These are phyloP conservation scores for Helobdella robusta DNA, from an alignment of 2,888 invertebrate species.

Conservation along the genomic window DNA sequence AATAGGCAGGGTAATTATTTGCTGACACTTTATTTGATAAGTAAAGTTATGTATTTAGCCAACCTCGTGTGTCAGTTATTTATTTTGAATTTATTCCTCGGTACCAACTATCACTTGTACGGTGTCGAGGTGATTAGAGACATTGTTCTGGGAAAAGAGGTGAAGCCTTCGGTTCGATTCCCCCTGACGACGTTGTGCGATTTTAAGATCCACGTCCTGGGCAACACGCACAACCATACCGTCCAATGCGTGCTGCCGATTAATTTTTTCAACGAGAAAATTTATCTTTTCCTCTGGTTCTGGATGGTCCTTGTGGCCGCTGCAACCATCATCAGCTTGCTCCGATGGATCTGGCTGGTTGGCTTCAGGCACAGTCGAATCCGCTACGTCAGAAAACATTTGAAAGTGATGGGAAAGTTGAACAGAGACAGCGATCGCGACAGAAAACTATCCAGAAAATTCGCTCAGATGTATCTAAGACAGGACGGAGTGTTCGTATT, in stretches of 20 bases:
- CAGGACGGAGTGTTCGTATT: conserved; percentile 37
- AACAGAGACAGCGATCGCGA: conserved; percentile 36
- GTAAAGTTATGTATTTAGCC: conserved; percentile 49
- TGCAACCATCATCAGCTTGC: conserved; percentile 49
- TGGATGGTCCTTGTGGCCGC: conserved; percentile 52
- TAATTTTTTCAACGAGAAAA: conserved; percentile 43
- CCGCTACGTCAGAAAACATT: conserved; percentile 50
- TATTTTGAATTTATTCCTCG: conserved; percentile 52
- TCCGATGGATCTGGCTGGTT: conserved; percentile 50
- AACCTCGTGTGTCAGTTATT: conserved; percentile 52
- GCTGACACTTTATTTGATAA: conserved; percentile 50
- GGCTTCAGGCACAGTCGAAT: conserved; percentile 47
- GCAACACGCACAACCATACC: conserved; percentile 49
- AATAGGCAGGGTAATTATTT: conserved; percentile 52
- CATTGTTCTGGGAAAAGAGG: conserved; percentile 47
- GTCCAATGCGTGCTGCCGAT: conserved; percentile 49
- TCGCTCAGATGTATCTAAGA: conserved; percentile 36
- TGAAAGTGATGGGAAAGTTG: conserved; percentile 48
- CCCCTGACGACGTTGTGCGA: conserved; percentile 49
- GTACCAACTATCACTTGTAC: conserved; percentile 49
- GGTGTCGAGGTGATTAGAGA: conserved; percentile 52
- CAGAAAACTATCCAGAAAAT: conserved; percentile 35
- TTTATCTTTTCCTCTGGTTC: conserved; percentile 53
- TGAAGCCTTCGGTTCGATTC: conserved; percentile 46
- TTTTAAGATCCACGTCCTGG: conserved; percentile 49